Evolutionary conservation across 2,113 vertebrate genomes (phyloP).

Genomic region (Scopus umbretta): DNA sequence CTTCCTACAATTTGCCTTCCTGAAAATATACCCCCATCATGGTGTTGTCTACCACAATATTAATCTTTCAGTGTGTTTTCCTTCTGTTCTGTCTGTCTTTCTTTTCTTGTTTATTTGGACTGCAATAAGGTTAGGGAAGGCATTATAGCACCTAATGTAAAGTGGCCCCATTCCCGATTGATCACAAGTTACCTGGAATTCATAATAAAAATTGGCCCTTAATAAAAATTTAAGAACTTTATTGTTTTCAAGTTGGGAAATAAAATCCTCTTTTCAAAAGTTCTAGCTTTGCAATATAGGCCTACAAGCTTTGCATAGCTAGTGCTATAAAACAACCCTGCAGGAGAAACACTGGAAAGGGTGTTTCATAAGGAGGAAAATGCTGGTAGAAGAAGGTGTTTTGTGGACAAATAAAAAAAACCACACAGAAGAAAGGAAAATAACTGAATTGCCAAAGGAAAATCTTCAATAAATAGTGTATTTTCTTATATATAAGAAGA

Average conservation of each 20-base stretch:
- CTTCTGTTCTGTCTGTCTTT: background rate
- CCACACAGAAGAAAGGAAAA: background rate
- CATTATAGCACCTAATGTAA: background rate
- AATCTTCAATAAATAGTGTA: background rate
- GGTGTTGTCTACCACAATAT: background rate
- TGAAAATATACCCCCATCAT: background rate
- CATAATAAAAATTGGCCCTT: background rate
- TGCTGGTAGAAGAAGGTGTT: rapidly evolving
- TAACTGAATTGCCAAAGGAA: background rate
- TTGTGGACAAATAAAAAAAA: background rate
- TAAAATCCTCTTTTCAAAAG: background rate
- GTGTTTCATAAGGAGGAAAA: background rate
- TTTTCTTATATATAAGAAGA: background rate
- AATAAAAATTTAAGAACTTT: background rate
- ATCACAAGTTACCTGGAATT: background rate
- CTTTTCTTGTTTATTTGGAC: background rate
- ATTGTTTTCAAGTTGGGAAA: too few species aligned
- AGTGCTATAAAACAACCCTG: background rate
- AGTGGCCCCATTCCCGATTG: background rate
- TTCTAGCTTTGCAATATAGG: background rate
- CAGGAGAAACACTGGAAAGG: background rate
- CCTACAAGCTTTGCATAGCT: background rate
- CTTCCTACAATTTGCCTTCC: background rate
- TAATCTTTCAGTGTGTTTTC: background rate
- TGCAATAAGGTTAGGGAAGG: background rate